Conservation (phyloP, 1,140 invertebrate species). For the Lasaia peninsularis region DNA sequence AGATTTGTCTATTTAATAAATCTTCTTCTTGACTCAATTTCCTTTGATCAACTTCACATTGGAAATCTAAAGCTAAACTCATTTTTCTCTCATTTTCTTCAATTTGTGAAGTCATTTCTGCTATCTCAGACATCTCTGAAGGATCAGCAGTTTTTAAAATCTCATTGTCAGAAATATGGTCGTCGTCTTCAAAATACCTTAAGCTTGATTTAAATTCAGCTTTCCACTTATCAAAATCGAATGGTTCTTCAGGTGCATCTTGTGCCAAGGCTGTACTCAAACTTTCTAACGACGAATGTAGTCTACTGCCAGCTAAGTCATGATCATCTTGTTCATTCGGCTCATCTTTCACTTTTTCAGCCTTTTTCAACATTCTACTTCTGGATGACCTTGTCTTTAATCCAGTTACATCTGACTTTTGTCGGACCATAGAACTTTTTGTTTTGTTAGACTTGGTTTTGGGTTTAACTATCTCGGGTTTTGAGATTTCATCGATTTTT, state of each 20-base stretch:
- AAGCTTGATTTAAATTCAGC: slow-evolving; percentile 61
- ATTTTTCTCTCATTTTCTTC: slow-evolving; percentile 75
- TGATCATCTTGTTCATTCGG: slow-evolving; percentile 43
- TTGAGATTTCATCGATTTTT: slow-evolving; percentile 24
- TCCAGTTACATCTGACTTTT: slow-evolving; percentile 80
- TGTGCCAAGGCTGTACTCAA: slow-evolving; percentile 62
- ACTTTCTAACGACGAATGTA: slow-evolving; percentile 73
- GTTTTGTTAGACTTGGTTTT: slow-evolving; percentile 40
- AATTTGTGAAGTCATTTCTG: slow-evolving; percentile 74
- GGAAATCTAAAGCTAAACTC: slow-evolving; percentile 69
- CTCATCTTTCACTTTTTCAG: slow-evolving; percentile 43
- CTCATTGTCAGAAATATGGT: slow-evolving; percentile 58
- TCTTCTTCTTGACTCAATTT: slow-evolving; percentile 89
- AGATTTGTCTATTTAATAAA: slow-evolving; percentile 87
- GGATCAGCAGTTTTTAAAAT: slow-evolving; percentile 62
- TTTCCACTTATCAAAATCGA: slow-evolving; percentile 72
- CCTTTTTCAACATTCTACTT: slow-evolving; percentile 48
- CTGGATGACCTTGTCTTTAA: slow-evolving; percentile 74
- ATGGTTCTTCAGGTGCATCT: slow-evolving; percentile 56
- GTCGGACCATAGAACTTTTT: slow-evolving; percentile 73
- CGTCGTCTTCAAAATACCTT: slow-evolving; percentile 65
- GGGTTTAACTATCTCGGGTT: slow-evolving; percentile 32
- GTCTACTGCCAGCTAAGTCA: slow-evolving; percentile 54
- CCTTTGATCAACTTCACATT: slow-evolving; percentile 77
- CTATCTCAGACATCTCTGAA: slow-evolving; percentile 73